Evolutionary conservation across 2,888 invertebrate species (phyloP).

Genomic region (Theretra japonica): DNA sequence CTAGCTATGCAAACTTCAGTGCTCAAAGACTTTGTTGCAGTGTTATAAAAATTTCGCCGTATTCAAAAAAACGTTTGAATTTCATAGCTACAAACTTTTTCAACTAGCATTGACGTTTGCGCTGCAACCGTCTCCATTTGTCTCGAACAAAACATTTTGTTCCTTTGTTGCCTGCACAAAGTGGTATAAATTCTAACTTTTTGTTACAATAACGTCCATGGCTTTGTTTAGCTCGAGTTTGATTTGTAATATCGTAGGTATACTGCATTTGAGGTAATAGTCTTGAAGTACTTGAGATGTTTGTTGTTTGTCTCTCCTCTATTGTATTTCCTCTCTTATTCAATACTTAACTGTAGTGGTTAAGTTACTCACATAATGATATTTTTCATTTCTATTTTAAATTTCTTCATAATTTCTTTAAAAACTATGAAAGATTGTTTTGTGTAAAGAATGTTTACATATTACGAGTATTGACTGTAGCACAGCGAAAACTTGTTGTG

Average conservation of each 20-base stretch:
- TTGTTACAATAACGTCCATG: not conserved
- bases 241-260: not conserved
- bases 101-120: slow-evolving; percentile 16
- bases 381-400: no score
- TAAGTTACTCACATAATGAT: no score
- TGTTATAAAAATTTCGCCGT: not conserved
- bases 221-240: not conserved
- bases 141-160: not conserved
- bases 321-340: no score
- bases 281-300: no score
- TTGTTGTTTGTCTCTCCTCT: no score
- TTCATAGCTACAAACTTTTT: not conserved
- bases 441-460: no score
- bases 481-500: no score
- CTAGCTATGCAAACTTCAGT: not conserved
- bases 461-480: no score
- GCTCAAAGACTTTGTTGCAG: not conserved
- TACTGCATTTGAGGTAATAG: not conserved
- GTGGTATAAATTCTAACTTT: not conserved
- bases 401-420: no score
- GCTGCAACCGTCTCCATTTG: not conserved
- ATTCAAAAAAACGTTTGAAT: slow-evolving; percentile 5
- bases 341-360: no score
- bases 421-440: no score
- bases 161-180: slow-evolving; percentile 3